Evolutionary conservation across 2,888 invertebrate species (phyloP), one percentile per base, ranked within the genome.

Genomic region (Netelia fuscicornis): DNA sequence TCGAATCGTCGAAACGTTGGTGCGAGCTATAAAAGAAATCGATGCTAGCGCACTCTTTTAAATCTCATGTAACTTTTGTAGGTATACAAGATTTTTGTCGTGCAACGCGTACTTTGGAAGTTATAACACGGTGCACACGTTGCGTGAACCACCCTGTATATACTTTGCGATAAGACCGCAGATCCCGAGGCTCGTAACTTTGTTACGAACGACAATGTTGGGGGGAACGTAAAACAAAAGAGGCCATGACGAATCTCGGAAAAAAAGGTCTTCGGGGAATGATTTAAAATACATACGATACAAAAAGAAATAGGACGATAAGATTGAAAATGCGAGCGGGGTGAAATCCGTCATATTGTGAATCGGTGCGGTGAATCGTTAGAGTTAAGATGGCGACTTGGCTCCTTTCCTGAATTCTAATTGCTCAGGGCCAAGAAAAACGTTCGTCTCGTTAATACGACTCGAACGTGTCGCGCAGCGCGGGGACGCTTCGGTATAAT

Each of bases 141-240:
- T 20, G 20, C 68, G 56, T 65, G 77, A 20, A 20, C 20, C 20
- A 20, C 20, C 20, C 1, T 20, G 20, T 82, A 77, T 82, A 37
- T 37, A 67, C 58, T 82, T 77, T 71, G 52, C 60, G 82, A 82
- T 77, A 77, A 82, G 65, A 44, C 56, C 20, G 20, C 20, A 20
- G 42, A 13, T 62, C 54, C 42, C 25, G 13, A 64, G 1, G 3
- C n/a, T 65, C 42, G 65, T 30, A 58, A 58, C 25, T 62, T 23
- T n/a, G 30, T 54, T 25, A 70, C 23, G 25, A 52, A n/a, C 13
- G 23, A 58, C 58, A 30, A n/a, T 17, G 58, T 71, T 42, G 20
- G 17, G 9, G n/a, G n/a, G 13, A 67, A n/a, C 5, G 20, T 42
- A 20, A 48, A 37, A 25, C 5, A 13, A 23, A 65, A 65, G 10